Conservation (phyloP, 2,797 vertebrate genomes). For the Sylvia borin region DNA sequence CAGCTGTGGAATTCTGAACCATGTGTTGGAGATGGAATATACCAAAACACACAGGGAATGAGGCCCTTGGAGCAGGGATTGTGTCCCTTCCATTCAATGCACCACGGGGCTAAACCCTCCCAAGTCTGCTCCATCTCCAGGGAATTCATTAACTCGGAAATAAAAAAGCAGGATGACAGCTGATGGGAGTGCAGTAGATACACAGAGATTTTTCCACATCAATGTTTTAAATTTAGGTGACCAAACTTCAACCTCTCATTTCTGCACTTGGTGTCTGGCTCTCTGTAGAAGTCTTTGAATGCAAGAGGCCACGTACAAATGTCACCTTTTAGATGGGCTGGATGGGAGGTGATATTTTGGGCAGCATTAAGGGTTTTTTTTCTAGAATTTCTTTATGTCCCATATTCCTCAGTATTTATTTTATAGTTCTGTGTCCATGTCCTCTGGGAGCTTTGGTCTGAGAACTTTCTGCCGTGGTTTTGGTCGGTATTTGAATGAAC, state of each 20-base stretch:
- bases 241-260: background rate
- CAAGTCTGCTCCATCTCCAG: background rate
- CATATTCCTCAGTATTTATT: conserved; percentile 13
- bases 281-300: background rate
- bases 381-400: background rate
- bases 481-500: conserved; percentile 63
- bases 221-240: background rate
- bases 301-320: background rate
- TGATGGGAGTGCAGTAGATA: background rate
- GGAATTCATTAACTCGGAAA: background rate
- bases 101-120: background rate
- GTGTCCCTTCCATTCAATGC: background rate
- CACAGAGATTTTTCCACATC: background rate
- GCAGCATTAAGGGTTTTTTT: background rate
- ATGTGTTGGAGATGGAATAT: background rate
- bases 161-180: background rate
- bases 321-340: background rate
- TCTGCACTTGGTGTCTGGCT: background rate
- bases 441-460: conserved; percentile 47
- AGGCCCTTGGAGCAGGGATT: background rate
- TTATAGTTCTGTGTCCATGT: background rate
- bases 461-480: conserved; percentile 63
- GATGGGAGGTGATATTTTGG: conserved; percentile 1
- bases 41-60: background rate
- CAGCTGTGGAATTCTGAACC: background rate